Percentiles rank a stretch among this genome's conserved stretches.
Conservation (phyloP, 1,140 invertebrate genomes). For the Leptoteleia sp. region DNA sequence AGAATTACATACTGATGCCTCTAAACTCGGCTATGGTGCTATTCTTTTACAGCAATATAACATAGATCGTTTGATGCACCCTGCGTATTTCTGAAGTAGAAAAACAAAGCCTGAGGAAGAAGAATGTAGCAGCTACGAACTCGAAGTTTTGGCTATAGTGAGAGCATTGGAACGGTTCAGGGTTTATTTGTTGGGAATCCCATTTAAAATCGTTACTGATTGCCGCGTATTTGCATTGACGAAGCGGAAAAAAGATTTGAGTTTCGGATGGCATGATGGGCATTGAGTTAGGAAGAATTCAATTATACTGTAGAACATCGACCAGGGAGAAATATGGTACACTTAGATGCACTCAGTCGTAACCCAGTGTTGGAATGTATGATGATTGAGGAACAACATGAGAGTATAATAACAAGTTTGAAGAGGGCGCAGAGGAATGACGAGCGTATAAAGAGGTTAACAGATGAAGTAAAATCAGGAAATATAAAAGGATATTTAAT, state of each 20-base stretch:
- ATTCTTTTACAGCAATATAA: neutral
- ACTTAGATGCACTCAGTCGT: neutral
- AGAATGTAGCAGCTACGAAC: neutral
- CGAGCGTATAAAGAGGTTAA: neutral
- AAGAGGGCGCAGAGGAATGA: neutral
- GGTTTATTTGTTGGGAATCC: neutral
- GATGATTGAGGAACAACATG: neutral
- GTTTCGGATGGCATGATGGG: conserved; percentile 1
- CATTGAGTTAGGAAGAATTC: neutral
- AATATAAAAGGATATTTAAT: too few species aligned
- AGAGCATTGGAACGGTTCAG: neutral
- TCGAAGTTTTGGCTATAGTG: neutral
- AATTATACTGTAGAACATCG: conserved; percentile 5
- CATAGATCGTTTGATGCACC: neutral
- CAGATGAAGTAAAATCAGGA: neutral
- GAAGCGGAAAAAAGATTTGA: neutral
- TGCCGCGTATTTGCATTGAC: neutral
- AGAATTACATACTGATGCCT: neutral
- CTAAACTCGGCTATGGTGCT: neutral
- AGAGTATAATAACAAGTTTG: neutral
- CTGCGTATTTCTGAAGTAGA: neutral
- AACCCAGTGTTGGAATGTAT: neutral
- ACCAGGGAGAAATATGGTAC: neutral
- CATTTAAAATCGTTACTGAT: neutral
- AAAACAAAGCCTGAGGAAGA: neutral